phyloP scores from a whole-genome alignment of 2,888 invertebrate species.

The Galerucella calmariensis region DNA sequence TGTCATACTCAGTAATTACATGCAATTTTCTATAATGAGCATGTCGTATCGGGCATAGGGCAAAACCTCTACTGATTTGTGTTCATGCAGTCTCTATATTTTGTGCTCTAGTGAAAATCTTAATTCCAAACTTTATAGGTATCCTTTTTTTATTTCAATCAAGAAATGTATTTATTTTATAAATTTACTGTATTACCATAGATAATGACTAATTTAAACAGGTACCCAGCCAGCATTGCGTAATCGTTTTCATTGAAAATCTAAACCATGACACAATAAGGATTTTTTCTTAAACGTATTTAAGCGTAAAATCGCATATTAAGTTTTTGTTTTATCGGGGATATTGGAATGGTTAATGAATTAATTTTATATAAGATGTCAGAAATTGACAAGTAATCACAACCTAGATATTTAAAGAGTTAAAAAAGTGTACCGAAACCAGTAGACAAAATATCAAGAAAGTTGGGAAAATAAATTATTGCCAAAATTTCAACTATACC shows the following conservation, averaged over 20 bases:
- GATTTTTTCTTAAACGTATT: neutral
- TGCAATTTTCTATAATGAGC: neutral
- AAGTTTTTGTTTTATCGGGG: neutral
- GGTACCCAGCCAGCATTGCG: neutral
- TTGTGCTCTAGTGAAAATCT: too few relatives aligned
- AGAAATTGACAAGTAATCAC: too few relatives aligned
- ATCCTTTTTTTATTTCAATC: conserved; percentile 5
- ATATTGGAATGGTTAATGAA: neutral
- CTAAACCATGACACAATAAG: neutral
- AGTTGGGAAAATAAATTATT: too few relatives aligned
- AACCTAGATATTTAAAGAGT: too few relatives aligned
- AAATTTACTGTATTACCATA: neutral
- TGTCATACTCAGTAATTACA: conserved; percentile 3
- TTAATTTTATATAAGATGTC: neutral
- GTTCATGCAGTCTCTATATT: too few relatives aligned
- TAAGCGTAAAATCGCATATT: conserved; percentile 5
- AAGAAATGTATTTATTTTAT: neutral
- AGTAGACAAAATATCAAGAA: too few relatives aligned
- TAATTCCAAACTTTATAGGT: too few relatives aligned
- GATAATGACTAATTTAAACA: neutral
- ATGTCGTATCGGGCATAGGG: too few relatives aligned
- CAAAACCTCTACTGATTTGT: too few relatives aligned
- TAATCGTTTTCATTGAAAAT: conserved; percentile 13
- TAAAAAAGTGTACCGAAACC: too few relatives aligned
- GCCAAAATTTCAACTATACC: too few relatives aligned